phyloP scores from a whole-genome alignment of 2,888 invertebrate species.

The Cephus pulcher region DNA sequence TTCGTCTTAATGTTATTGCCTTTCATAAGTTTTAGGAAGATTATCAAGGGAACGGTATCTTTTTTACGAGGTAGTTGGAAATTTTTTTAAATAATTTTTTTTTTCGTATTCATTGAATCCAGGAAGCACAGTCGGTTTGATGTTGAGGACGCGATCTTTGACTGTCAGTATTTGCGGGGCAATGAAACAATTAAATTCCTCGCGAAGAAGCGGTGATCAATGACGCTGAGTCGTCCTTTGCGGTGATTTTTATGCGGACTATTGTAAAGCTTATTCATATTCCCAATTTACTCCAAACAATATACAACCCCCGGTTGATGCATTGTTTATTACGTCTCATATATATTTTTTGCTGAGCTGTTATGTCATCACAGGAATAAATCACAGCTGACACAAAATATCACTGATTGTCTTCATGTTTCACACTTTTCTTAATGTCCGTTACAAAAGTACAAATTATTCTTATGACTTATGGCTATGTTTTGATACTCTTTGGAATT shows the following conservation, averaged over 20 bases:
- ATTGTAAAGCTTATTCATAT: slow-evolving; percentile 1
- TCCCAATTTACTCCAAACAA: neutral
- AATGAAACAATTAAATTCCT: neutral
- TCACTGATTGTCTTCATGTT: neutral
- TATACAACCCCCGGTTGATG: neutral
- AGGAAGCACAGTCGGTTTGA: neutral
- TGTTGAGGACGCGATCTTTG: neutral
- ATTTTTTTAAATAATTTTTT: neutral
- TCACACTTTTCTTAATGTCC: neutral
- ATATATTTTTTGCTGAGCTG: neutral
- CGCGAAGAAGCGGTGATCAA: neutral
- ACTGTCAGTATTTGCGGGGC: neutral
- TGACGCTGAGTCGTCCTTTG: neutral
- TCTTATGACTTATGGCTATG: neutral
- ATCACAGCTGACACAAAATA: neutral
- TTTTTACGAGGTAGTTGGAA: neutral
- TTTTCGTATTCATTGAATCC: neutral
- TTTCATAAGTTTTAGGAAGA: neutral
- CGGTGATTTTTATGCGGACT: neutral
- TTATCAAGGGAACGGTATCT: neutral
- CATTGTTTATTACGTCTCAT: neutral
- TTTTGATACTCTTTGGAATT: neutral
- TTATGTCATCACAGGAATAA: neutral
- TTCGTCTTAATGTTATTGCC: neutral
- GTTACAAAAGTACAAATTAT: neutral